phyloP scores from a whole-genome alignment of 2,797 vertebrate species.

The Eleutherodactylus coqui region DNA sequence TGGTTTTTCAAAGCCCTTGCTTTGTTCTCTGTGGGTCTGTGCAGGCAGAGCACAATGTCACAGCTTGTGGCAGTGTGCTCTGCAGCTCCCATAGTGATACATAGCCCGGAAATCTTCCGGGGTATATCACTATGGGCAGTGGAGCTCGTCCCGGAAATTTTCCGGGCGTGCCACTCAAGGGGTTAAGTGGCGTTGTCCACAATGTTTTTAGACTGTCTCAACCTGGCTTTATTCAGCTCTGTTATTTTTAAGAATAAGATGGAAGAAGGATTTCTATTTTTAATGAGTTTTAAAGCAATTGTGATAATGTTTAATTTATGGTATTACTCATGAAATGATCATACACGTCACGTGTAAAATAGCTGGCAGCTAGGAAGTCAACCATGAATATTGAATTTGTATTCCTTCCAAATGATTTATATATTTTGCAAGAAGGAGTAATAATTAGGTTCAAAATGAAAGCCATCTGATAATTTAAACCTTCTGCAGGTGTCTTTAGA shows the following conservation, averaged over 20 bases:
- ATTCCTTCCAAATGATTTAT: slow-evolving; percentile 39
- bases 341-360: neutral
- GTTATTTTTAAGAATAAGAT: slow-evolving; percentile 52
- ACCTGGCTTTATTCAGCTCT: neutral
- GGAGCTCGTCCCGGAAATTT: too few relatives aligned
- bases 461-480: slow-evolving; percentile 67
- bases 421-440: slow-evolving; percentile 63
- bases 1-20: too few relatives aligned
- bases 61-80: too few relatives aligned
- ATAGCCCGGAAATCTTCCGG: too few relatives aligned
- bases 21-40: too few relatives aligned
- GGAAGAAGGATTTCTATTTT: neutral
- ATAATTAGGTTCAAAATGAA: slow-evolving; percentile 61
- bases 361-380: neutral
- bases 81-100: too few relatives aligned
- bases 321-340: slow-evolving; percentile 26
- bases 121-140: too few relatives aligned
- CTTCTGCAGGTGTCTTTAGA: slow-evolving; percentile 73
- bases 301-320: slow-evolving; percentile 31
- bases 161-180: too few relatives aligned
- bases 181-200: too few relatives aligned
- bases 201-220: slow-evolving; percentile 66
- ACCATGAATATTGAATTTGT: slow-evolving; percentile 18
- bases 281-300: slow-evolving; percentile 16
- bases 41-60: too few relatives aligned